Base-by-base conservation (phyloP, 2,113 vertebrate genomes). In the Pygoscelis antarcticus region DNA sequence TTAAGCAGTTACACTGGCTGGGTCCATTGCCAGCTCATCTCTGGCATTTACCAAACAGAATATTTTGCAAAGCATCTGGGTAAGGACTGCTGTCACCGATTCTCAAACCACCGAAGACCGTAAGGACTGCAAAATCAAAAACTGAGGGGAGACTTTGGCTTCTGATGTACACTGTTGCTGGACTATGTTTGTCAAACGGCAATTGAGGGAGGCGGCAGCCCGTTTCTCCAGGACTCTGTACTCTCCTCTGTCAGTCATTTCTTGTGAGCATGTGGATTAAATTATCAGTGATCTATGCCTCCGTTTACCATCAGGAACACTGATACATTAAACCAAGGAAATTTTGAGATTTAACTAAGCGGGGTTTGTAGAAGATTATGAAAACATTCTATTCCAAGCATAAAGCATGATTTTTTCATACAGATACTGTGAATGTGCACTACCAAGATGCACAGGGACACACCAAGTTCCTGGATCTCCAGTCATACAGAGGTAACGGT, bases 251-350 rank as follows among this genome's bases (percentile, higher is more conserved):
- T 13, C n/a, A n/a, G 44, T 12, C 61, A 11, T 25, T 42, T 51
- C 38, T 5, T 22, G 3, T 2, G 17, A 57, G 27, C 0, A 1
- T 1, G 11, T 0, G 25, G 36, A 25, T 16, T 13, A 54, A 17
- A 26, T 27, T 16, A 38, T 18, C 66, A 23, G n/a, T 4, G 29
- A 17, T 13, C 32, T 5, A 6, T 21, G 75, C 70, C 76, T 77
- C 57, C 17, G 30, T 54, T 52, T 69, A 34, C 38, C 34, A 4
- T 1, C 4, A 52, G 11, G 42, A 79, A 81, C 38, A 51, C 34
- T 13, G 64, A 54, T 10, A 32, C 3, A 9, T 2, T 34, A 47
- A 72, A 87, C 17, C 8, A 47, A 65, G 4, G 16, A 8, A 8
- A 42, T 42, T 29, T 16, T 36, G 40, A 22, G 30, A 54, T 61